Conservation (phyloP, 2,888 invertebrate species). For the Aphidius colemani region DNA sequence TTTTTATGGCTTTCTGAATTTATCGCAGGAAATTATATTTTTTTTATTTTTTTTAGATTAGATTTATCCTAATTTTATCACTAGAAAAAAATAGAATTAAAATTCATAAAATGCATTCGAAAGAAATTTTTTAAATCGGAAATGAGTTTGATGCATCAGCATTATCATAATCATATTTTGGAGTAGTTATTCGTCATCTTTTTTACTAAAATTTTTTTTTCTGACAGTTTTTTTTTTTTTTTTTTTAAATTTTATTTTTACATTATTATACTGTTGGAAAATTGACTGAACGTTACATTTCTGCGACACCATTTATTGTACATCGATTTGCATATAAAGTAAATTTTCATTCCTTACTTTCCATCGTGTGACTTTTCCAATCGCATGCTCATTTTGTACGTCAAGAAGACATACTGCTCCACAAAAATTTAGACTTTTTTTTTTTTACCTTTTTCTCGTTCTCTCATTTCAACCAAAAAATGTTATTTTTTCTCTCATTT, state of each 20-base stretch:
- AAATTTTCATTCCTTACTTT: constrained; percentile 38
- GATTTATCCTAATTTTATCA: constrained; percentile 7
- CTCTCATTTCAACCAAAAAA: constrained; percentile 11
- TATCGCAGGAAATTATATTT: background rate
- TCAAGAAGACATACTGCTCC: constrained; percentile 54
- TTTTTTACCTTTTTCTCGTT: constrained; percentile 26
- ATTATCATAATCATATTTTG: too few species aligned
- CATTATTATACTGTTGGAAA: constrained; percentile 1
- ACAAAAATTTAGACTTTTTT: constrained; percentile 28
- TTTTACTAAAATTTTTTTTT: too few species aligned
- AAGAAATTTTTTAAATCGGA: constrained; percentile 21
- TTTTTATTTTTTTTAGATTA: background rate
- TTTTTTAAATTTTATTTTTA: too few species aligned
- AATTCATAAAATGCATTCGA: background rate
- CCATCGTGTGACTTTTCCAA: constrained; percentile 45
- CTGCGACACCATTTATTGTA: constrained; percentile 42
- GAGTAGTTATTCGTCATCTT: too few species aligned
- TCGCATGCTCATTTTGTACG: constrained; percentile 55
- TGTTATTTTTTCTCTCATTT: too few species aligned
- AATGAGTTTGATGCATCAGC: too few species aligned
- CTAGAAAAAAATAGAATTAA: background rate
- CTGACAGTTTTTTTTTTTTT: too few species aligned
- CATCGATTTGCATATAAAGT: constrained; percentile 58
- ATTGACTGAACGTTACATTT: constrained; percentile 28
- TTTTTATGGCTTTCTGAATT: background rate